Evolutionary conservation across 2,797 vertebrate genomes (phyloP), one percentile per base, ranked within the genome.

Genomic region (Oryzias sinensis): DNA sequence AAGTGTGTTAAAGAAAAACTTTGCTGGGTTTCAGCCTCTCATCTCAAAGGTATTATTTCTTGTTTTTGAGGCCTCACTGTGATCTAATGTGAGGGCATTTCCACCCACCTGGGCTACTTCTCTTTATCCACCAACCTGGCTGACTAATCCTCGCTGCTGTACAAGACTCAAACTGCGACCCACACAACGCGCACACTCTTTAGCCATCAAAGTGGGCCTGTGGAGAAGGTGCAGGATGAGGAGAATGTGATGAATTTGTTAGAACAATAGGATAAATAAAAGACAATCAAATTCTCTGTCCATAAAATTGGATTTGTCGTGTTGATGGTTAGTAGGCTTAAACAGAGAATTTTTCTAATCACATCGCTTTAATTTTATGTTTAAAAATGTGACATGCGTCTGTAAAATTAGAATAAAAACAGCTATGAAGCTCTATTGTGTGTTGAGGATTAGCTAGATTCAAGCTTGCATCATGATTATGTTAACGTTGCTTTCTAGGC

Each of bases 61-160:
- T 86, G 72, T 83, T 83, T 83, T 62, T 70, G 58, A 79, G 84
- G 74, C 59, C 68, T 78, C 72, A 66, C 52, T 75, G 56, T 78
- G 74, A 87, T 81, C 80, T 74, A 79, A 76, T 76, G 74, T 55
- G 73, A 85, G 80, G 78, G 81, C 74, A 77, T 52, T 66, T 82
- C 87, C 88, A 82, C 88, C 88, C 88, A 90, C 88, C 79, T 79
- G 86, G 74, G 79, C 76, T 70, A 70, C 79, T 80, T 82, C 77
- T 86, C 70, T 73, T 70, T 81, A 79, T 87, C 85, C 85, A 87
- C 85, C 87, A 83, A 87, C 84, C 84, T 82, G 77, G 77, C 74
- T 90, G 88, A 90, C 87, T 90, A 86, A 88, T 59, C 65, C 76
- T 65, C 42, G 43, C 55, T 53, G 53, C 67, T 72, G 75, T 72